Evolutionary conservation across 2,113 vertebrate genomes (phyloP), one percentile per base, ranked within the genome.

Genomic region (Oreochromis aureus): DNA sequence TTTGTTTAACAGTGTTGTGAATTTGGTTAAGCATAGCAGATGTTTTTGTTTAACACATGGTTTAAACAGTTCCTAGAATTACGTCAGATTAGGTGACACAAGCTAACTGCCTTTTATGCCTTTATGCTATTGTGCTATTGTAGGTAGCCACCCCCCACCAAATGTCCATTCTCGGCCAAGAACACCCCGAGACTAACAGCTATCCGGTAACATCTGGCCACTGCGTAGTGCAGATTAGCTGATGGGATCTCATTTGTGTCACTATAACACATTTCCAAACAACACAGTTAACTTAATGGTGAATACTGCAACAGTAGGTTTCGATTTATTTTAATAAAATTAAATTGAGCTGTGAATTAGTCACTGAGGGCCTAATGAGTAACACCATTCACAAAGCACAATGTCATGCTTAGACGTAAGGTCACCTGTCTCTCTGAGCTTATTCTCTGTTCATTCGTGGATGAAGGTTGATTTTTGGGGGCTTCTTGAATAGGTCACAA

Each of bases 401-500:
- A 84, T 85, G 46, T 87, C 83, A 27, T 80, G 78, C 53, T 12
- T 19, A 27, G 82, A 66, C 63, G 71, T 59, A 84, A 86, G 81
- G 90, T 90, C 85, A 87, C 53, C 63, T 4, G 4, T 85, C 71
- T 80, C 44, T 86, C 58, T 84, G 48, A 82, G 79, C 83, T 34
- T 11, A n/a, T n/a, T 16, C 36, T 55, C n/a, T 10, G 2, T 85
- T 81, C 55, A n/a, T 30, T 80, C 48, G 5, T 9, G 13, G 27
- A 24, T 83, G 81, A 85, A 84, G 61, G 69, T 86, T 80, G 89
- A 89, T 84, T 84, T 66, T 92, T 59, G 86, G 82, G 90, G 88
- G 55, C 84, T 82, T 86, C 13, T 59, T 76, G 39, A 87, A 86
- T 92, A 82, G 90, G 88, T 90, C 87, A 86, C n/a, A 83, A 86